phyloP scores from a whole-genome alignment of 2,113 vertebrate species.

The Mormyrus lacerda region DNA sequence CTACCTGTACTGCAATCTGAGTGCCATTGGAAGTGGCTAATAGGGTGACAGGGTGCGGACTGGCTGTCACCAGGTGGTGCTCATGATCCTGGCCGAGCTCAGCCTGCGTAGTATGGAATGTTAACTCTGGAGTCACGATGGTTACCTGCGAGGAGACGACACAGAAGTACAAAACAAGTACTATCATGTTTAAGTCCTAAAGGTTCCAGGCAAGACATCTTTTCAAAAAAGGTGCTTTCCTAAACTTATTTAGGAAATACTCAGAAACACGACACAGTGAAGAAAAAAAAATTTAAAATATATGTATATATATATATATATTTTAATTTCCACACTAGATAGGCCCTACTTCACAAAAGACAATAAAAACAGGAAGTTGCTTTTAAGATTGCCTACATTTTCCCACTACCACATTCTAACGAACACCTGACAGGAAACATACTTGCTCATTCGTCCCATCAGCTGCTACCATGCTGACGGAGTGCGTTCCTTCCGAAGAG shows the following conservation, averaged over 20 bases:
- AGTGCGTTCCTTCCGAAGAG: conserved; percentile 75
- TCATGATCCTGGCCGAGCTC: conserved; percentile 81
- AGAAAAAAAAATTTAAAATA: no score
- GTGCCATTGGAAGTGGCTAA: conserved; percentile 96
- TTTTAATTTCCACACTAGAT: no score
- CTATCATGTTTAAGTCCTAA: not conserved
- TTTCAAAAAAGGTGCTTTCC: not conserved
- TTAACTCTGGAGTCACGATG: conserved; percentile 92
- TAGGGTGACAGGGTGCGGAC: conserved; percentile 82
- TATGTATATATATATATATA: no score
- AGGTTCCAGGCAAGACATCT: not conserved
- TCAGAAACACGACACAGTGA: not conserved
- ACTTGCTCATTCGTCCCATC: conserved; percentile 91
- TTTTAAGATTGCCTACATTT: not conserved
- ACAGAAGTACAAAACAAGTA: not conserved
- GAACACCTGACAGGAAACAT: conserved; percentile 13
- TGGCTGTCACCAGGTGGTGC: conserved; percentile 71
- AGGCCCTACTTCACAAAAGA: not conserved
- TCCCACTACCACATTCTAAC: not conserved
- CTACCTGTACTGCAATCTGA: conserved; percentile 96
- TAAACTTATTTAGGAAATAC: not conserved
- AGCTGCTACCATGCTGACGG: conserved; percentile 88
- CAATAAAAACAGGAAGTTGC: not conserved
- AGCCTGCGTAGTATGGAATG: conserved; percentile 81
- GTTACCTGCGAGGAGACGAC: conserved; percentile 72